Base-by-base conservation (phyloP, 2,113 vertebrate genomes). In the Haliaeetus leucogaster region DNA sequence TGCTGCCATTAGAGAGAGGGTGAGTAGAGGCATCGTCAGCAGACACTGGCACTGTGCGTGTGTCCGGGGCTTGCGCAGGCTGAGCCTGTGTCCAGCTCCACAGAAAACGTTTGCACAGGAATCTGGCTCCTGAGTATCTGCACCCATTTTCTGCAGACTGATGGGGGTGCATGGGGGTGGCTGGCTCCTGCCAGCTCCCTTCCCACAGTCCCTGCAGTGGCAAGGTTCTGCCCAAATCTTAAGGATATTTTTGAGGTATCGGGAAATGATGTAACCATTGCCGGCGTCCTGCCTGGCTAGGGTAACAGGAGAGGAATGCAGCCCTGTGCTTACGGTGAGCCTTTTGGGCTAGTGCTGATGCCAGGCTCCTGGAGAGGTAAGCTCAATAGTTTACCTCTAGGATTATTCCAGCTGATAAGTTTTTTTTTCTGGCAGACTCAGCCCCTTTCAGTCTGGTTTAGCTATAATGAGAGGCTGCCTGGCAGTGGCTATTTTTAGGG, bases 101-200 rank as follows among this genome's bases (percentile, higher is more conserved):
- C 0, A 8, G 82, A 66, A 34, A 17, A 13, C 0, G 0, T 34
- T 30, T 7, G 45, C 2, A 1, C 65, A 55, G 78, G 48, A 14
- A 34, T 61, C 53, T 36, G 47, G 3, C 48, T 72, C n/a, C 67
- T 13, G 34, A 29, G 71, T 21, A 5, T 11, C 53, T 30, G 10
- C 30, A 25, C 40, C 59, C 22, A 2, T 68, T 42, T 47, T 30
- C 63, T 80, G 63, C 67, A 32, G 47, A 1, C 77, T 17, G 30
- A 18, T 25, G 12, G 6, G n/a, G 22, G 16, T 62, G 50, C 34
- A 3, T 5, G 19, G 34, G 34, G 34, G 11, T 42, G 70, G 14
- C 34, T 40, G 55, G 25, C 40, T 91, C 59, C 84, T 82, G 73
- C 63, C 2, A 0, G 22, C 65, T 89, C 47, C 71, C 14, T 59